Evolutionary conservation across 1,140 invertebrate species (phyloP), one percentile per base, ranked within the genome.

Genomic region (Sitophilus oryzae): DNA sequence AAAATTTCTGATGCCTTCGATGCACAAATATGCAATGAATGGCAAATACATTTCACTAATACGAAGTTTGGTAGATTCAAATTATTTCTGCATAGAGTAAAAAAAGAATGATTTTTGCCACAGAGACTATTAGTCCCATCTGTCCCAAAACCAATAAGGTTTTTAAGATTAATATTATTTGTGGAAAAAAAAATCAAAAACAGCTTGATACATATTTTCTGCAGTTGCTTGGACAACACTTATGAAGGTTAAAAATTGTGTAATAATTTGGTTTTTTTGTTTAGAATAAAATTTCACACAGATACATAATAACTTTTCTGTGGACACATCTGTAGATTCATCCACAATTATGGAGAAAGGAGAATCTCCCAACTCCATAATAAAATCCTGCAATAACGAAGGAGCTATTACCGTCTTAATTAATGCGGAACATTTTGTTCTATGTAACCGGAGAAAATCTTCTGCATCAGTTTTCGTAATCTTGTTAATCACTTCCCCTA

Each of bases 11-110:
- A n/a, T n/a, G n/a, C n/a, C n/a, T n/a, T n/a, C n/a, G n/a, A n/a
- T n/a, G n/a, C n/a, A n/a, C n/a, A n/a, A 5, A 48, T 6, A 14
- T 51, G 48, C 19, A 51, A 42, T 9, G n/a, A 18, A 40, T 51
- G 36, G 22, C 48, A 51, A 1, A 51, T 51, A 42, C 48, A 51
- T 16, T 51, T 51, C 1, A 51, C 48, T 23, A 51, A 40, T 20
- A 51, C 18, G 9, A 42, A 40, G 41, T 51, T 41, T 21, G 1
- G 1, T 6, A 51, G 19, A 10, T 25, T 22, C 11, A 51, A 51
- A 23, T 51, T 51, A 1, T 4, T 51, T 51, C 41, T 51, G 21
- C 40, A 19, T 20, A 41, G 8, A 2, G 35, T 41, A 41, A 22
- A 51, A 2, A 51, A 22, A 5, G 48, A 51, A 42, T 51, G 11